A percentile compares a stretch with the other conserved stretches of the same genome.
phyloP scores from a whole-genome alignment of 2,888 invertebrate species.

The Thumatha senex region DNA sequence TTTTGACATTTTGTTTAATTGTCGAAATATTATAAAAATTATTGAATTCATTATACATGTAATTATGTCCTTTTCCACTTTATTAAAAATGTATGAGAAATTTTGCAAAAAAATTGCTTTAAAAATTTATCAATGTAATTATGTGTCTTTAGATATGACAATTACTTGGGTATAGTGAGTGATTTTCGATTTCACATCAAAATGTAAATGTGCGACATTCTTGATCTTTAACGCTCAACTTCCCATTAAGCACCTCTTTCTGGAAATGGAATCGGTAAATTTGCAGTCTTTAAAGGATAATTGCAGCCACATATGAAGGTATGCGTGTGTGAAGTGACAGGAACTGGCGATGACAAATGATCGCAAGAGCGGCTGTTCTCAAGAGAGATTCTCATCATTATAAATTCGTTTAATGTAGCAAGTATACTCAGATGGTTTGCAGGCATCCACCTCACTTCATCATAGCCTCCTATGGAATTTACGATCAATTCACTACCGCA shows the following conservation, averaged over 20 bases:
- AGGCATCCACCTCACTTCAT: constrained; percentile 28
- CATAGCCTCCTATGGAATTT: constrained; percentile 35
- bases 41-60: no score
- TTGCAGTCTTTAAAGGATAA: constrained; percentile 72
- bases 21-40: no score
- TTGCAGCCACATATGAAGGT: constrained; percentile 72
- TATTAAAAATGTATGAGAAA: no score
- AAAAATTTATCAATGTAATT: no score
- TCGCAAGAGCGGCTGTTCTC: constrained; percentile 59
- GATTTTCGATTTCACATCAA: constrained; percentile 16
- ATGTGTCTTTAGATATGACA: background rate
- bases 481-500: constrained; percentile 40
- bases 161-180: constrained; percentile 22
- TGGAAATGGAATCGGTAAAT: constrained; percentile 63
- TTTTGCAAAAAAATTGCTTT: no score
- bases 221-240: constrained; percentile 57
- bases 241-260: constrained; percentile 50
- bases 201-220: constrained; percentile 31
- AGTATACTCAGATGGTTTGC: constrained; percentile 31
- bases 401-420: constrained; percentile 56
- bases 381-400: constrained; percentile 69
- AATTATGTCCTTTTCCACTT: no score
- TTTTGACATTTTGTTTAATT: no score
- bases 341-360: constrained; percentile 78
- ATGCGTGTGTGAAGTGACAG: constrained; percentile 69